Conservation (phyloP, 2,797 vertebrate genomes). For the Synanceia verrucosa region DNA sequence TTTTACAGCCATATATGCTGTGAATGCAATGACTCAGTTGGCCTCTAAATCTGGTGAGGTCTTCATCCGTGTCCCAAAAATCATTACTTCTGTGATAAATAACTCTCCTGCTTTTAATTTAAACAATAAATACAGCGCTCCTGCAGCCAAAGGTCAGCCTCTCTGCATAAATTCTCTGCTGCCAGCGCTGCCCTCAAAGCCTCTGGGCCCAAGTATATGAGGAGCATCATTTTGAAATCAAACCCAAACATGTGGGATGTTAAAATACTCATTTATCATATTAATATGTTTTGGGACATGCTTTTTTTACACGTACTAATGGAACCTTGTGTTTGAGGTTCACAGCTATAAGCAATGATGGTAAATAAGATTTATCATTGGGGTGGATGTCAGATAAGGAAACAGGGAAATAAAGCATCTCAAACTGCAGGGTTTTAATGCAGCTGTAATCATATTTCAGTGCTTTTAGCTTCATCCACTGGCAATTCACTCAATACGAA, state of each 20-base stretch:
- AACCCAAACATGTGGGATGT: constrained; percentile 33
- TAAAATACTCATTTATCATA: background rate
- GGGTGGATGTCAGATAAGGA: background rate
- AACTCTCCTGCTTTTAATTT: constrained; percentile 52
- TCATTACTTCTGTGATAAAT: constrained; percentile 45
- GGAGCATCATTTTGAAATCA: constrained; percentile 21
- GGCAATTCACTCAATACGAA: background rate
- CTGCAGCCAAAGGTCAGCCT: constrained; percentile 54
- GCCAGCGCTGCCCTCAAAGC: constrained; percentile 28
- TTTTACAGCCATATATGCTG: background rate
- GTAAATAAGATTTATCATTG: constrained; percentile 24
- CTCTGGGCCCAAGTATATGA: constrained; percentile 19
- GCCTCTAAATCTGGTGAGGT: constrained; percentile 31
- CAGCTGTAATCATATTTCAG: constrained; percentile 40
- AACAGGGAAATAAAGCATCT: constrained; percentile 26
- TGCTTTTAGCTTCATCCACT: constrained; percentile 24
- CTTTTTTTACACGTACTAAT: constrained; percentile 3
- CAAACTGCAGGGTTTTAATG: constrained; percentile 29
- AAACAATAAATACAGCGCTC: constrained; percentile 41
- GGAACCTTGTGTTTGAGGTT: constrained; percentile 12
- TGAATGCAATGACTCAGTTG: constrained; percentile 24
- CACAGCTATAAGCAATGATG: constrained; percentile 7
- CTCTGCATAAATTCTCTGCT: constrained; percentile 52
- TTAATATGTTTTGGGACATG: constrained; percentile 1
- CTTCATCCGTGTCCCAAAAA: constrained; percentile 20